These are phyloP conservation scores for Henicopernis longicauda DNA, from an alignment of 2,113 vertebrate genomes.

Conservation along the genomic window DNA sequence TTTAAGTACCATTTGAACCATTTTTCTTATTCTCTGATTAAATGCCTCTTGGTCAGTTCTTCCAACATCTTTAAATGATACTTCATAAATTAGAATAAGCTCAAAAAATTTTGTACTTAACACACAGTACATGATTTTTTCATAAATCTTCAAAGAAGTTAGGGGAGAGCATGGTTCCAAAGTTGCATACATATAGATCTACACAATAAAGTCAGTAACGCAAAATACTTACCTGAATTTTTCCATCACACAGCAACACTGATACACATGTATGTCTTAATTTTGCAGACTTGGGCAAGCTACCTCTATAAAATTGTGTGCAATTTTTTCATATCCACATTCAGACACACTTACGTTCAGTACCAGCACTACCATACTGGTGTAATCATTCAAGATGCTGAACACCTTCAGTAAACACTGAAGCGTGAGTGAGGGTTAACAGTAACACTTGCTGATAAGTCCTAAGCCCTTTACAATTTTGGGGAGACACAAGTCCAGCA, in stretches of 20 bases:
- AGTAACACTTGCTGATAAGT: fast-evolving
- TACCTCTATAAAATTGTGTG: fast-evolving
- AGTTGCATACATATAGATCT: fast-evolving
- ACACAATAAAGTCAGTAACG: neutral
- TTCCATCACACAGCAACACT: neutral
- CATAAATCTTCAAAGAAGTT: neutral
- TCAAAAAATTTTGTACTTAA: neutral
- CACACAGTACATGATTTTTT: fast-evolving
- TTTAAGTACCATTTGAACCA: neutral
- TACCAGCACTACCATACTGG: neutral
- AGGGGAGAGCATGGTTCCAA: neutral
- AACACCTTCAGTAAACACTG: neutral
- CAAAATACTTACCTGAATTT: neutral
- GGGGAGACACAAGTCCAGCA: neutral
- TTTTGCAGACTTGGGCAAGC: neutral
- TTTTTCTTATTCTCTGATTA: neutral
- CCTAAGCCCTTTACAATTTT: neutral
- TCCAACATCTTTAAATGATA: neutral
- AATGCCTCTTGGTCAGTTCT: neutral
- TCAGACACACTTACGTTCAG: fast-evolving
- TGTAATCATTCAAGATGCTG: fast-evolving
- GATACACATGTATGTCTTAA: fast-evolving
- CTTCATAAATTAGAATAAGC: neutral
- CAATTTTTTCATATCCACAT: neutral
- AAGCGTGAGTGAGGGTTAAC: neutral